Evolutionary conservation across 2,888 invertebrate species (phyloP).

Genomic region (Drosophila dives): DNA sequence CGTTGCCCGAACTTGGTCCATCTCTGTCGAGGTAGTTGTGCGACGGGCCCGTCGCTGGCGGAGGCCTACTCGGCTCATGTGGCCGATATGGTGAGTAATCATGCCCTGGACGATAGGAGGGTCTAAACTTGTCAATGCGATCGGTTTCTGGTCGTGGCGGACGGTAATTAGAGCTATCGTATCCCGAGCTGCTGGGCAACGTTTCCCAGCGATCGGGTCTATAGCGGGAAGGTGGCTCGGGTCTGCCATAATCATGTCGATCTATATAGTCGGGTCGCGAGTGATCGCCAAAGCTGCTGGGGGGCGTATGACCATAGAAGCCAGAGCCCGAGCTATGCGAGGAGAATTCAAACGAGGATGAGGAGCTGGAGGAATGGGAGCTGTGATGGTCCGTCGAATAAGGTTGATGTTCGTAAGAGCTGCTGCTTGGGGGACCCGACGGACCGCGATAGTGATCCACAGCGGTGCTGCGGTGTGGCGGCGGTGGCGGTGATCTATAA

Average conservation of each 20-base stretch:
- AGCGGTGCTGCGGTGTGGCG: conserved; percentile 65
- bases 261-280: conserved; percentile 78
- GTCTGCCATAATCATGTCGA: conserved; percentile 80
- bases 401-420: conserved; percentile 79
- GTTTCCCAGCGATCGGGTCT: conserved; percentile 83
- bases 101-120: conserved; percentile 79
- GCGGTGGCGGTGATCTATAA: conserved; percentile 65
- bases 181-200: conserved; percentile 83
- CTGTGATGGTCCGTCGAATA: conserved; percentile 78
- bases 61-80: conserved; percentile 60
- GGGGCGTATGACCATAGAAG: conserved; percentile 81
- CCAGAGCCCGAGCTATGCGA: conserved; percentile 77
- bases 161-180: conserved; percentile 70
- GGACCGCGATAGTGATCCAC: conserved; percentile 82
- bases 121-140: conserved; percentile 79
- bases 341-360: conserved; percentile 80
- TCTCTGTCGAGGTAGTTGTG: conserved; percentile 82
- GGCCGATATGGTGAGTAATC: conserved; percentile 82
- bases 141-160: conserved; percentile 74
- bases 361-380: conserved; percentile 60
- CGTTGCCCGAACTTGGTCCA: conserved; percentile 64
- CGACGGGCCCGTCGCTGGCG: conserved; percentile 54
- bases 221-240: conserved; percentile 67
- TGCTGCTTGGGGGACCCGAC: conserved; percentile 68
- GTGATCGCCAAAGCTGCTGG: conserved; percentile 81